Conservation (phyloP, 92 coral and sea anemone species). For the Epizoanthus rinbou region DNA sequence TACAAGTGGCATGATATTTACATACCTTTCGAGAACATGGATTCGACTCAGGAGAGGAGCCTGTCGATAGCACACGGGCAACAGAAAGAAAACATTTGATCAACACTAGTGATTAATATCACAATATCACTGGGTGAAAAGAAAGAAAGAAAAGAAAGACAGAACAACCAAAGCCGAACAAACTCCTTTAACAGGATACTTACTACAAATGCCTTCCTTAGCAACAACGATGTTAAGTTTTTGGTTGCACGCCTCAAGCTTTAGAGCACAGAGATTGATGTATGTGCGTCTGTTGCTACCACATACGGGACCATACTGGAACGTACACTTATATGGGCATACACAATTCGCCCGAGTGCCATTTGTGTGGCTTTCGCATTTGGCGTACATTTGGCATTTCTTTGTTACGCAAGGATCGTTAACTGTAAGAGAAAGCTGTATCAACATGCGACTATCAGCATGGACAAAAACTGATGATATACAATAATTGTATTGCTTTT, state of each 20-base stretch:
- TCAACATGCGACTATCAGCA: not conserved
- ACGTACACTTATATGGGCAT: slow-evolving; percentile 80
- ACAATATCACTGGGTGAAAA: not conserved
- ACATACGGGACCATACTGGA: slow-evolving; percentile 81
- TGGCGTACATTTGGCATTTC: slow-evolving; percentile 80
- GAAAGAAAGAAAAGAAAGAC: not conserved
- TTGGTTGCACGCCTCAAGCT: slow-evolving; percentile 73
- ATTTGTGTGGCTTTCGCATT: slow-evolving; percentile 67
- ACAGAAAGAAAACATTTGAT: slow-evolving; percentile 1
- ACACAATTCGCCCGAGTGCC: slow-evolving; percentile 65
- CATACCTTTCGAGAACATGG: slow-evolving; percentile 67
- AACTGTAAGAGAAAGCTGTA: slow-evolving; percentile 14
- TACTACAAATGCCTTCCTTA: slow-evolving; percentile 87
- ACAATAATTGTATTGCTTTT: no score
- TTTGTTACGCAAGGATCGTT: slow-evolving; percentile 80
- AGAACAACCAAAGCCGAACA: not conserved
- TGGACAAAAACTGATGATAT: not conserved
- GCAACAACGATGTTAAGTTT: slow-evolving; percentile 57
- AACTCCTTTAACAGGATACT: slow-evolving; percentile 32
- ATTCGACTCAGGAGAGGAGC: slow-evolving; percentile 37
- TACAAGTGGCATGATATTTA: slow-evolving; percentile 67
- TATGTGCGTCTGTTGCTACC: slow-evolving; percentile 83
- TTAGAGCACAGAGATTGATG: slow-evolving; percentile 81
- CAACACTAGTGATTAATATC: not conserved
- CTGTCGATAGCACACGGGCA: slow-evolving; percentile 24